Evolutionary conservation across 2,113 vertebrate species (phyloP).

Genomic region (Furnarius figulus): DNA sequence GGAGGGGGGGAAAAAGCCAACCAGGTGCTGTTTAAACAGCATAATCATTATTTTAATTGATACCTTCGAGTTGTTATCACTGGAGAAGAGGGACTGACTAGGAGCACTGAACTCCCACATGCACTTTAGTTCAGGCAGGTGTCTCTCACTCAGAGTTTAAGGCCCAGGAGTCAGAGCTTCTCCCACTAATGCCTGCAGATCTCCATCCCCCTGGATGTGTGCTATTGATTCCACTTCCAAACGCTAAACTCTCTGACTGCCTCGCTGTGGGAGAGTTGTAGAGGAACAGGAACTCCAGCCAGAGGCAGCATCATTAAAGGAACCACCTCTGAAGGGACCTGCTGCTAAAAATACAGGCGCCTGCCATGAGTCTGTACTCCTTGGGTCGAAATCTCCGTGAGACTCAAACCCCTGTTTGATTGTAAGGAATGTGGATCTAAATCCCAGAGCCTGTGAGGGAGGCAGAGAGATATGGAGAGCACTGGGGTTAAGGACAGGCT

Average conservation of each 20-base stretch:
- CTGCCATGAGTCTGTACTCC: neutral
- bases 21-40: conserved; percentile 45
- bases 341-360: neutral
- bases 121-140: neutral
- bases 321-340: neutral
- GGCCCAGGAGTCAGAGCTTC: neutral
- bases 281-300: neutral
- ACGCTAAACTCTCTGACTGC: neutral
- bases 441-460: neutral
- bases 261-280: neutral
- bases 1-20: neutral
- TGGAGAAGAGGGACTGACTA: neutral
- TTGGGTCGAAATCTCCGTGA: neutral
- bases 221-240: conserved; percentile 15
- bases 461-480: neutral
- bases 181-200: neutral
- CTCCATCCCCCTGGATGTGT: neutral
- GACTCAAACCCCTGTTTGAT: neutral
- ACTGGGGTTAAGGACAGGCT: neutral
- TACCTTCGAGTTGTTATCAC: neutral
- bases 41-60: conserved; percentile 44
- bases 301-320: neutral
- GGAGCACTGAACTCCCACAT: neutral
- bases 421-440: neutral
- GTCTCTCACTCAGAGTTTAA: neutral